phyloP scores from a whole-genome alignment of 2,888 invertebrate genomes.

The Agriopis leucophaearia region DNA sequence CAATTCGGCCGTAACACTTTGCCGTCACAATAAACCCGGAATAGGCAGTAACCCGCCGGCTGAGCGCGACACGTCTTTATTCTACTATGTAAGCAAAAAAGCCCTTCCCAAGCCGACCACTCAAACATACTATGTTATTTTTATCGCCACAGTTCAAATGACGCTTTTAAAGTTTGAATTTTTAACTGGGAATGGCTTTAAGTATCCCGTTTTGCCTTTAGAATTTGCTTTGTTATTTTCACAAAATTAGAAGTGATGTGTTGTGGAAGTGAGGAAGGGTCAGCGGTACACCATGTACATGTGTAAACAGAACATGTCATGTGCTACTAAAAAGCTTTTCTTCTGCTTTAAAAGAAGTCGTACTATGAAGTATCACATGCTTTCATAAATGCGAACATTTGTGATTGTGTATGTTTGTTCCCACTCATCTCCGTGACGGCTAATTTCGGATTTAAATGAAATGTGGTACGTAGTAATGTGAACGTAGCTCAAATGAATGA shows the following conservation, averaged over 20 bases:
- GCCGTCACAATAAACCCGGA: slow-evolving; percentile 39
- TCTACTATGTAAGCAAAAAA: slow-evolving; percentile 47
- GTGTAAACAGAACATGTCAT: too few relatives aligned
- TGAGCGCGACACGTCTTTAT: slow-evolving; percentile 43
- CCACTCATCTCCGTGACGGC: too few relatives aligned
- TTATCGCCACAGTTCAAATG: slow-evolving; percentile 34
- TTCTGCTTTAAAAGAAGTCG: too few relatives aligned
- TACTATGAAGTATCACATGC: too few relatives aligned
- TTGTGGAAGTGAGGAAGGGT: too few relatives aligned
- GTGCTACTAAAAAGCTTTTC: too few relatives aligned
- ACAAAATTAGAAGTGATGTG: neutral
- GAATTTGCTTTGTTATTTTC: neutral
- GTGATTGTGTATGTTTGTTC: too few relatives aligned
- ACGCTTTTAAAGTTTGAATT: slow-evolving; percentile 23
- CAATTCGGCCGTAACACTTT: slow-evolving; percentile 30
- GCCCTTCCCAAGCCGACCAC: slow-evolving; percentile 14
- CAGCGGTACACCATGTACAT: too few relatives aligned
- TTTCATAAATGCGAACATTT: too few relatives aligned
- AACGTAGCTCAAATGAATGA: too few relatives aligned
- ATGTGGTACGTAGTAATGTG: too few relatives aligned
- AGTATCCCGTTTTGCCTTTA: slow-evolving; percentile 5
- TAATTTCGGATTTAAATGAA: too few relatives aligned
- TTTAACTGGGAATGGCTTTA: slow-evolving; percentile 5
- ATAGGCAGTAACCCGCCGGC: slow-evolving; percentile 42
- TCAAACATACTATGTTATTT: slow-evolving; percentile 34